Evolutionary conservation across 2,888 invertebrate species (phyloP).

Genomic region (Masnerella sp.): DNA sequence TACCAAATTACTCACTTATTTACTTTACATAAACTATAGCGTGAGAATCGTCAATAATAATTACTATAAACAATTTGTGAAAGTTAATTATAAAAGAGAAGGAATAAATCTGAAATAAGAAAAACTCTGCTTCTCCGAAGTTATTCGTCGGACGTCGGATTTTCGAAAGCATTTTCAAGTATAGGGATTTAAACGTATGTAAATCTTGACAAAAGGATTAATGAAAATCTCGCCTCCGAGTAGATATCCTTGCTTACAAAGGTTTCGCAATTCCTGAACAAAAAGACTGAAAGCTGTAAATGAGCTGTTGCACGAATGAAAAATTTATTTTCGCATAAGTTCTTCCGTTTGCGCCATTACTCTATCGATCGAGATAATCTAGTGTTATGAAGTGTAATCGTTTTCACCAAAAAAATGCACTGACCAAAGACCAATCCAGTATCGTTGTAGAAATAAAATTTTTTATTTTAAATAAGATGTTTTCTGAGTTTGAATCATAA

Average conservation of each 20-base stretch:
- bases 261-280: constrained; percentile 16
- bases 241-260: constrained; percentile 56
- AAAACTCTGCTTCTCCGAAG: no score
- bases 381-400: constrained; percentile 43
- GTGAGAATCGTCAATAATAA: no score
- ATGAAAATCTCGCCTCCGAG: constrained; percentile 22
- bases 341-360: constrained; percentile 14
- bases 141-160: no score
- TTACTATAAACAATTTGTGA: no score
- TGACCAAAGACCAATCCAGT: constrained; percentile 33
- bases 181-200: constrained; percentile 16
- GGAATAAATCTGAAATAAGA: no score
- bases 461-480: no score
- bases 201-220: constrained; percentile 30
- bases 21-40: no score
- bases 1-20: no score
- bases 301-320: no score
- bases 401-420: constrained; percentile 47
- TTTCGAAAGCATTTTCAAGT: constrained; percentile 5
- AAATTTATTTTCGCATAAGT: background rate
- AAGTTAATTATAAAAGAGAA: no score
- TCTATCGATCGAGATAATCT: constrained; percentile 42
- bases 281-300: background rate
- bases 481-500: no score
- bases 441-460: no score